Percentiles rank a stretch among this genome's conserved stretches.
phyloP scores from a whole-genome alignment of 2,888 invertebrate genomes.

The Ariolimax columbianus region DNA sequence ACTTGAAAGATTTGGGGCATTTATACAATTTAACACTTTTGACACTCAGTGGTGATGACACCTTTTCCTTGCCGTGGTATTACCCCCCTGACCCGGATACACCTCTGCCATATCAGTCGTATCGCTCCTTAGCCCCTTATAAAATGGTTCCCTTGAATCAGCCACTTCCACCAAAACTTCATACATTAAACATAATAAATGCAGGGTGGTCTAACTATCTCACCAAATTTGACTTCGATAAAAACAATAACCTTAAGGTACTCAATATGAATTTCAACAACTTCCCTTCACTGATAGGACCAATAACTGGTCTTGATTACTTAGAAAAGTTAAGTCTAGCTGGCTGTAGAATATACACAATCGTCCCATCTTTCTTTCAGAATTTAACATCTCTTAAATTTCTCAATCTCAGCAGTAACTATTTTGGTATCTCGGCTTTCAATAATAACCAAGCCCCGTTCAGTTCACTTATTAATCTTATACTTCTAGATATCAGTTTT shows the following conservation, averaged over 20 bases:
- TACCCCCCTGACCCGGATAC: neutral
- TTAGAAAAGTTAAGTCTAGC: neutral
- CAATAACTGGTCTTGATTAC: neutral
- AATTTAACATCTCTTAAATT: constrained; percentile 23
- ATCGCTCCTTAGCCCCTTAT: neutral
- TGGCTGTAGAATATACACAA: neutral
- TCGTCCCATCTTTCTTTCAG: constrained; percentile 16
- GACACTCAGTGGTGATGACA: neutral
- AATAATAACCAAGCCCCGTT: neutral
- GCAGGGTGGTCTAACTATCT: constrained; percentile 9
- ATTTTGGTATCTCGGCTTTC: neutral
- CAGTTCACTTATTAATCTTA: neutral
- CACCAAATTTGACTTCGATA: neutral
- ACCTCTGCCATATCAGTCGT: neutral
- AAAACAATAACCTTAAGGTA: neutral
- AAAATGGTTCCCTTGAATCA: neutral
- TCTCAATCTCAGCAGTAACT: constrained; percentile 21
- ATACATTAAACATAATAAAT: neutral
- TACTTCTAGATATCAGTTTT: neutral
- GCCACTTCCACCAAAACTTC: constrained; percentile 31
- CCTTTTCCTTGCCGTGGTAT: neutral
- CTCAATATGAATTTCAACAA: neutral
- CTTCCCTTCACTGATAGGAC: neutral
- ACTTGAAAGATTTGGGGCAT: constrained; percentile 11
- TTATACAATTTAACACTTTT: constrained; percentile 4